Percentiles rank a stretch among this genome's conserved stretches.
These are phyloP conservation scores for Somateria mollissima DNA, from an alignment of 2,797 vertebrate genomes.

Conservation along the genomic window DNA sequence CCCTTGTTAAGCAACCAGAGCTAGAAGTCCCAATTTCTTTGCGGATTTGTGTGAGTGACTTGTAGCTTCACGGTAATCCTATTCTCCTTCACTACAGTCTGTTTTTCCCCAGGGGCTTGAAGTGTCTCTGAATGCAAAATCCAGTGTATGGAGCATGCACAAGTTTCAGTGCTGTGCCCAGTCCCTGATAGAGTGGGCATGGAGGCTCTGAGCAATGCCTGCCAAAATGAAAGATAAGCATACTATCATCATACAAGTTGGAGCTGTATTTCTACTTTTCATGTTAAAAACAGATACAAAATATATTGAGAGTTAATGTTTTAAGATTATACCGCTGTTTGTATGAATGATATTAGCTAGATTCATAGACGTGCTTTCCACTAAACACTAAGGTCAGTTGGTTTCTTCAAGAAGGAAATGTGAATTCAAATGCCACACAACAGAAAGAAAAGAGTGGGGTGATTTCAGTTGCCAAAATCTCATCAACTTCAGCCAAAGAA, in stretches of 20 bases:
- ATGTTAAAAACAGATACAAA: background rate
- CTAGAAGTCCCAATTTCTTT: background rate
- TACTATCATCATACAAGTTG: background rate
- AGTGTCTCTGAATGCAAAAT: background rate
- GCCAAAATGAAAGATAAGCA: background rate
- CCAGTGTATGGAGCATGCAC: background rate
- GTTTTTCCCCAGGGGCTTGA: background rate
- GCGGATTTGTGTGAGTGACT: background rate
- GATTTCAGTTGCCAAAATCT: background rate
- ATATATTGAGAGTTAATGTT: background rate
- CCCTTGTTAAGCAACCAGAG: background rate
- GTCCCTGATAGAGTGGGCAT: background rate
- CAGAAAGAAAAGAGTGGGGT: background rate
- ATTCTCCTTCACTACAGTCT: background rate
- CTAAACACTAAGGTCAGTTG: background rate
- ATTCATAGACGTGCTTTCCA: background rate
- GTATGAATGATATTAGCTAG: background rate
- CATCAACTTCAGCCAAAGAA: background rate
- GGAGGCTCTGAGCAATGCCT: background rate
- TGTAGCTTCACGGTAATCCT: background rate
- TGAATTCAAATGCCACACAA: background rate
- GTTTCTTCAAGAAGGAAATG: background rate
- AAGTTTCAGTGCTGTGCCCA: background rate
- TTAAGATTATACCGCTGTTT: background rate
- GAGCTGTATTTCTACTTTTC: background rate